These are phyloP conservation scores for Myodes glareolus DNA, from an alignment of 2,113 vertebrate genomes.

Conservation along the genomic window DNA sequence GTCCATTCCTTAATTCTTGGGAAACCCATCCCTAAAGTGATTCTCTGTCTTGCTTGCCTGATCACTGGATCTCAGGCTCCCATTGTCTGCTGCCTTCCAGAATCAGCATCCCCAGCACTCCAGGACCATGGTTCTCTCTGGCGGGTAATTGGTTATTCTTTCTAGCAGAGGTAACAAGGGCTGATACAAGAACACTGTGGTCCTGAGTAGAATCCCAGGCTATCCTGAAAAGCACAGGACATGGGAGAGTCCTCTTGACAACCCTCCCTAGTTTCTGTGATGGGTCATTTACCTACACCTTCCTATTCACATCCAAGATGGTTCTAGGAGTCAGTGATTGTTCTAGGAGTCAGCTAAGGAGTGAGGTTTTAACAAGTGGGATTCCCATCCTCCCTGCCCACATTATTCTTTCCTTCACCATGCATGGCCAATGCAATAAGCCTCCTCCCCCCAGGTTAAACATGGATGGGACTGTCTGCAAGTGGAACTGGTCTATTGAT, in stretches of 20 bases:
- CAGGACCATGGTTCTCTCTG: background rate
- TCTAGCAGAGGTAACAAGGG: no score
- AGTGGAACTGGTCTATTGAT: no score
- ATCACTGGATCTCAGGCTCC: background rate
- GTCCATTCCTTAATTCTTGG: background rate
- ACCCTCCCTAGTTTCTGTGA: background rate
- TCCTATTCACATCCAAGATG: background rate
- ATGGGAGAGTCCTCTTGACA: background rate
- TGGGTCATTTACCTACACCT: background rate
- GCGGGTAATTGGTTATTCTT: background rate
- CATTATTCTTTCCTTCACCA: background rate
- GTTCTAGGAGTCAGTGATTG: no score
- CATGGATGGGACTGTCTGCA: background rate
- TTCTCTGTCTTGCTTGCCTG: background rate
- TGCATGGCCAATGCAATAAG: background rate
- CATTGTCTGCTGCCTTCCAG: background rate
- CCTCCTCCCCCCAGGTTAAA: background rate
- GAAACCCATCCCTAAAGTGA: background rate
- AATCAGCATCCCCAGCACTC: background rate
- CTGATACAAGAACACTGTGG: accelerated
- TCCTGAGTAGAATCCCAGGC: background rate
- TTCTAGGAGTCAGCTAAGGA: no score
- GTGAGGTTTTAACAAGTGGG: no score
- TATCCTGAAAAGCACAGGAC: background rate
- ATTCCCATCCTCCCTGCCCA: background rate